A percentile compares a stretch with the other conserved stretches of the same genome.
Conservation (phyloP, 2,797 vertebrate genomes). For the Scolopax rusticola region DNA sequence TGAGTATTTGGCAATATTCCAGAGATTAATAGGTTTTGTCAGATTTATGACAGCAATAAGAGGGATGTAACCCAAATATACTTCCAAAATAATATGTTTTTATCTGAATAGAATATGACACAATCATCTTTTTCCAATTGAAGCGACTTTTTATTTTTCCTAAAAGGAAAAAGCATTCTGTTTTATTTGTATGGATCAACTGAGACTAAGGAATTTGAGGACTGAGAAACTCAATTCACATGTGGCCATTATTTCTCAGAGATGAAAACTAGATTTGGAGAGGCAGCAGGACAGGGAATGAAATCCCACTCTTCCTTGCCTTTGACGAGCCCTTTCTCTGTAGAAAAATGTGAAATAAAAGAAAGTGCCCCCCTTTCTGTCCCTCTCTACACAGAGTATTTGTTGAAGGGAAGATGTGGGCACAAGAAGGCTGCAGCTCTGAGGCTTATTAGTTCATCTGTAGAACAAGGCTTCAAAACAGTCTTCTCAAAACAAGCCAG, state of each 20-base stretch:
- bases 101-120: neutral
- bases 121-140: neutral
- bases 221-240: neutral
- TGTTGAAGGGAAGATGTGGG: neutral
- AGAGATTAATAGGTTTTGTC: neutral
- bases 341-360: neutral
- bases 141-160: neutral
- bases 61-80: neutral
- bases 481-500: neutral
- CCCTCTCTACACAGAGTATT: too few species aligned
- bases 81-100: neutral
- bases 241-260: neutral
- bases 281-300: neutral
- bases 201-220: neutral
- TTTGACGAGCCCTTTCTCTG: neutral
- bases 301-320: neutral
- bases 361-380: neutral
- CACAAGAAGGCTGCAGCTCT: neutral
- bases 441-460: neutral
- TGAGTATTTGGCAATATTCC: neutral
- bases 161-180: neutral
- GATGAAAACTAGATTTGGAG: neutral
- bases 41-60: neutral
- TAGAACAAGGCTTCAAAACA: neutral
- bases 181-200: neutral